phyloP scores from a whole-genome alignment of 1,140 invertebrate genomes.

The Drosophila pseudoobscura region DNA sequence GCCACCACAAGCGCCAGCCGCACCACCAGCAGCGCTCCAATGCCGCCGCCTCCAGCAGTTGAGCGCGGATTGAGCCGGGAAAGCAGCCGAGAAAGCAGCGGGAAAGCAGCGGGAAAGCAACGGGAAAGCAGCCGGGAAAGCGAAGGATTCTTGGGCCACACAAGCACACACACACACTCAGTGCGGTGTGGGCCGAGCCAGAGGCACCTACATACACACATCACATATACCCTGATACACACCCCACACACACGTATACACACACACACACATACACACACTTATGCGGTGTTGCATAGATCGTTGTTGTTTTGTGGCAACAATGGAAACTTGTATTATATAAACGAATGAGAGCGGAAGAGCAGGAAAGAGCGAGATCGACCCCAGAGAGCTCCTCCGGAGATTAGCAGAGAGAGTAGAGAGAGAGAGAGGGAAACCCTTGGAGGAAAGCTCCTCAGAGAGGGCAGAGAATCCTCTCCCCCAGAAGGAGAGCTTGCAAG shows the following conservation, averaged over 20 bases:
- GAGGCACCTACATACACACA: constrained; percentile 7
- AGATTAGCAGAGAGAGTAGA: no score
- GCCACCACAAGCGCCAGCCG: constrained; percentile 83
- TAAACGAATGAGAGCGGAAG: constrained; percentile 21
- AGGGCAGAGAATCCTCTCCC: not conserved
- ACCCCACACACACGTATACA: constrained; percentile 8
- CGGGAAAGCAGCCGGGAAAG: constrained; percentile 1
- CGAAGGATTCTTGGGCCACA: constrained; percentile 19
- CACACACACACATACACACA: constrained; percentile 18
- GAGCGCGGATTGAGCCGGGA: constrained; percentile 14
- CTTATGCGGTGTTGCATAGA: constrained; percentile 27
- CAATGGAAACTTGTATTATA: constrained; percentile 72
- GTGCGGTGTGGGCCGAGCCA: constrained; percentile 8
- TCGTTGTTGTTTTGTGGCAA: constrained; percentile 34
- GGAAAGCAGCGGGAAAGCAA: constrained; percentile 26
- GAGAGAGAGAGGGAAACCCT: not conserved
- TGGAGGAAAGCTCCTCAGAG: not conserved
- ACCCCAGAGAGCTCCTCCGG: no score
- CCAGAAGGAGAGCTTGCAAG: not conserved
- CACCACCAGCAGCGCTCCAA: constrained; percentile 55
- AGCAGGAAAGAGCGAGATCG: constrained; percentile 7
- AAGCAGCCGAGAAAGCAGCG: constrained; percentile 23
- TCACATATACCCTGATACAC: constrained; percentile 5
- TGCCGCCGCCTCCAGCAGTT: constrained; percentile 29
- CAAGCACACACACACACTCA: constrained; percentile 5